Evolutionary conservation across 2,113 vertebrate species (phyloP).

Genomic region (Chamaea fasciata): DNA sequence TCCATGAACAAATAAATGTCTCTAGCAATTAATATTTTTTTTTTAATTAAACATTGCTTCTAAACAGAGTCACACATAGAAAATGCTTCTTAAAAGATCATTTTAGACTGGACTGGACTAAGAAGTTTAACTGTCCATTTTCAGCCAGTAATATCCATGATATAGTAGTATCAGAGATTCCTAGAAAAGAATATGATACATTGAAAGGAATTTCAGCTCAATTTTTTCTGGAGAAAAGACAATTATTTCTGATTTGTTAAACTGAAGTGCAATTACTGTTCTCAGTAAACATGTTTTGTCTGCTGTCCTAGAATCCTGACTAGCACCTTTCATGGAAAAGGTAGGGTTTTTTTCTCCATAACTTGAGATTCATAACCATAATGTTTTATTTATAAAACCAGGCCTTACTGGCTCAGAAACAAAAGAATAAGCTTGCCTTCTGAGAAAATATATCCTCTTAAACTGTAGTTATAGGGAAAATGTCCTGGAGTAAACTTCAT

Average conservation of each 20-base stretch:
- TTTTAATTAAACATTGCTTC: background rate
- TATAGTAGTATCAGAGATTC: background rate
- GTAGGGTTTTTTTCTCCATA: fast-evolving
- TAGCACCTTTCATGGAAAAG: background rate
- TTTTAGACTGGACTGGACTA: background rate
- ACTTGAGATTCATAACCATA: background rate
- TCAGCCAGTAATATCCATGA: background rate
- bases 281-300: background rate
- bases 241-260: background rate
- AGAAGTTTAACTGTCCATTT: background rate
- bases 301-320: background rate
- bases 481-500: background rate
- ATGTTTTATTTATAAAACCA: background rate
- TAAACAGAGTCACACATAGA: background rate
- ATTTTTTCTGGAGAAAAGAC: background rate
- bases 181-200: background rate
- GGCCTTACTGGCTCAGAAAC: background rate
- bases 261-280: background rate
- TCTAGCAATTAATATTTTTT: background rate
- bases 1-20: background rate
- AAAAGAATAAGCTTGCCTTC: background rate
- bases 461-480: background rate
- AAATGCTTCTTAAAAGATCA: background rate
- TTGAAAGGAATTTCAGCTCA: background rate
- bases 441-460: background rate